Percentiles rank a stretch among this genome's conserved stretches.
These are phyloP conservation scores for Odontamblyopus rebecca DNA, from an alignment of 2,797 vertebrate genomes.

Conservation along the genomic window DNA sequence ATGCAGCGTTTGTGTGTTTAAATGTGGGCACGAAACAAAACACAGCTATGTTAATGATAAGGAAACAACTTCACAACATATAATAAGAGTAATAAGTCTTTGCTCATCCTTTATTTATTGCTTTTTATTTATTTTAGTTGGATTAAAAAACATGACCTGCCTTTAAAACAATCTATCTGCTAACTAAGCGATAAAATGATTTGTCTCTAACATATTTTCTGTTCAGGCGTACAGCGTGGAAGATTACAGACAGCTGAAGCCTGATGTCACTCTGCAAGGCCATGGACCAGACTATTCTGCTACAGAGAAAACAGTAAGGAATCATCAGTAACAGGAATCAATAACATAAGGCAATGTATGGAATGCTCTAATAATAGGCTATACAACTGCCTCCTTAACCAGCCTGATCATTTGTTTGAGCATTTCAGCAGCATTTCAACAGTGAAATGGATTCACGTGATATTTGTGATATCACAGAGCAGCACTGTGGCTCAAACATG, in stretches of 20 bases:
- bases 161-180: background rate
- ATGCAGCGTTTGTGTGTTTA: too few relatives aligned
- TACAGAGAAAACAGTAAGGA: constrained; percentile 82
- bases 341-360: background rate
- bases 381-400: background rate
- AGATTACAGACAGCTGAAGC: constrained; percentile 70
- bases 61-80: too few relatives aligned
- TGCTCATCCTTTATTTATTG: too few relatives aligned
- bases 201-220: constrained; percentile 12
- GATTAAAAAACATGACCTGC: too few relatives aligned
- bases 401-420: constrained; percentile 7
- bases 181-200: background rate
- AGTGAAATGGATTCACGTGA: too few relatives aligned
- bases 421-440: background rate
- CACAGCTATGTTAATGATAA: too few relatives aligned
- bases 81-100: too few relatives aligned
- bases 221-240: constrained; percentile 73
- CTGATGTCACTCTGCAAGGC: constrained; percentile 80
- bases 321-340: background rate
- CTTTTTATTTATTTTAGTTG: too few relatives aligned
- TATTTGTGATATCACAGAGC: too few relatives aligned
- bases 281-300: constrained; percentile 83
- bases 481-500: too few relatives aligned
- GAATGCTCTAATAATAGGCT: background rate
- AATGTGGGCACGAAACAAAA: too few relatives aligned